Base-by-base conservation (phyloP, 2,113 vertebrate genomes). In the Alligator mississippiensis region DNA sequence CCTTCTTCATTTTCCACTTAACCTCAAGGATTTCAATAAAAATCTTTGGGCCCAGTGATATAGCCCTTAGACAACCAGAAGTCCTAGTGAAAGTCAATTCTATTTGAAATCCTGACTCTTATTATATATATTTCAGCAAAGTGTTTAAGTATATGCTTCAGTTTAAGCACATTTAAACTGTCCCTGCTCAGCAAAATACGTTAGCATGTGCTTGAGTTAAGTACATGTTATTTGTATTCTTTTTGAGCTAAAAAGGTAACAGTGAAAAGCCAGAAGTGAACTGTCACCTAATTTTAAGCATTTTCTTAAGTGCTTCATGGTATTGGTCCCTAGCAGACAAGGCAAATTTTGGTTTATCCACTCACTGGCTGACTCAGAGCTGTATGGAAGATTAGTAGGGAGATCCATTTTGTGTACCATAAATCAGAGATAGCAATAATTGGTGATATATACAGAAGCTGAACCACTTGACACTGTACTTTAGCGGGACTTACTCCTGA, bases 231-330 rank as follows among this genome's bases (percentile, higher is more conserved):
- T 74, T 25, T 47, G 34, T 74, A 34, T 15, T 13, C 11, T 38
- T 25, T 70, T 74, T 74, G 70, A 74, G 11, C 21, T 47, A 47
- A 19, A 74, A 74, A 74, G 24, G 38, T 47, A 24, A 18, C 70
- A 74, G 4, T 24, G 70, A 74, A 47, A 58, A 66, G 77, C 88
- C 24, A 85, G 70, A 79, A 90, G 79, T 91, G 88, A 95, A 90
- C 72, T 88, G 88, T 83, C 90, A 59, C 60, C 92, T 90, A 81
- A 28, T 80, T 93, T 79, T 83, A 81, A 38, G 5, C 91, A 30
- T 93, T 95, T 91, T 58, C 64, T 93, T 90, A 87, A 85, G 74
- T 91, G 22, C 77, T 91, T 92, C 92, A 28, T 66, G 79, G 77
- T 72, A 54, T 58, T 82, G 38, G 58, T 93, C 10, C 54, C 15